Percentiles rank a stretch among this genome's conserved stretches.
These are phyloP conservation scores for Cheilosia vernalis DNA, from an alignment of 2,888 invertebrate species.

Conservation along the genomic window DNA sequence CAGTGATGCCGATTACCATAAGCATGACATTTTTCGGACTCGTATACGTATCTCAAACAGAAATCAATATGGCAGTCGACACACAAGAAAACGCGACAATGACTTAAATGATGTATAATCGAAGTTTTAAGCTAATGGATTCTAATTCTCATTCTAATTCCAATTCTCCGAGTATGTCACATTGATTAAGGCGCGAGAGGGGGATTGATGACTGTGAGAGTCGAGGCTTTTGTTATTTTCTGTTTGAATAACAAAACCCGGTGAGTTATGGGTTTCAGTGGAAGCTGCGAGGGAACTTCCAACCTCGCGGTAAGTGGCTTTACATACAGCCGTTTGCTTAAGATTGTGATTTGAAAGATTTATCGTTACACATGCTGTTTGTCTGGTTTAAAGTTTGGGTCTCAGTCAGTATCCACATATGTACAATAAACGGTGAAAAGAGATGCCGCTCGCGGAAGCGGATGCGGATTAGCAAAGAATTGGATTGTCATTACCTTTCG, in stretches of 20 bases:
- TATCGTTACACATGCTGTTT: conserved; percentile 51
- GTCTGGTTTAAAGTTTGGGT: conserved; percentile 25
- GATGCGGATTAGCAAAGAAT: conserved; percentile 8
- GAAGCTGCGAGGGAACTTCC: conserved; percentile 15
- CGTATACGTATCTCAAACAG: conserved; percentile 1
- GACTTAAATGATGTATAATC: conserved; percentile 61
- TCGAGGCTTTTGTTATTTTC: conserved; percentile 9
- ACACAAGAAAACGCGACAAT: conserved; percentile 25
- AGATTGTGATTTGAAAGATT: conserved; percentile 58
- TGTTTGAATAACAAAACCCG: conserved; percentile 52
- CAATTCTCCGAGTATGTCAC: conserved; percentile 45
- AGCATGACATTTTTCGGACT: conserved; percentile 37
- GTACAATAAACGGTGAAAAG: neutral
- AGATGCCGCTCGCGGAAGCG: neutral
- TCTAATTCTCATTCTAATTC: conserved; percentile 30
- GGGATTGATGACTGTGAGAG: neutral
- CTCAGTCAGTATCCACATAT: neutral
- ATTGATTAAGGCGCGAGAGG: conserved; percentile 26
- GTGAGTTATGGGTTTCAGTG: conserved; percentile 57
- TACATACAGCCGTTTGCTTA: conserved; percentile 47
- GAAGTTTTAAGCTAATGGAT: conserved; percentile 63
- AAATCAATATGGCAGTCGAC: conserved; percentile 16
- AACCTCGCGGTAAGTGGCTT: conserved; percentile 33
- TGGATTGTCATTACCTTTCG: neutral
- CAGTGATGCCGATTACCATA: conserved; percentile 52